phyloP scores from a whole-genome alignment of 2,113 vertebrate genomes.

The Dryoscopus gambensis region DNA sequence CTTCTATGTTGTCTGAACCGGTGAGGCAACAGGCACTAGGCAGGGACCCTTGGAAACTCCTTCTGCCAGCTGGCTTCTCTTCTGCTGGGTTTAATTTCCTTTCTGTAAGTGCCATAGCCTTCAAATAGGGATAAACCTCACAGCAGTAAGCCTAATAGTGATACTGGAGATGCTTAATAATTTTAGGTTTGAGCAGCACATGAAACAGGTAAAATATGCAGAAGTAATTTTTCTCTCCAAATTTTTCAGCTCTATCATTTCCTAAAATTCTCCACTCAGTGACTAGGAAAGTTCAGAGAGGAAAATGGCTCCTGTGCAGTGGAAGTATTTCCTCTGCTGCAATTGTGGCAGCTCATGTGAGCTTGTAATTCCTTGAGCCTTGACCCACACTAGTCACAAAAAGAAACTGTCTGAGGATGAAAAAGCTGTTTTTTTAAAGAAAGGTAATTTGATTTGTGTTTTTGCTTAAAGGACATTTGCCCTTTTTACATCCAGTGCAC shows the following conservation, averaged over 20 bases:
- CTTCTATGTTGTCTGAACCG: neutral
- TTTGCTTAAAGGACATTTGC: constrained; percentile 25
- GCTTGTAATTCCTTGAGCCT: neutral
- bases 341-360: neutral
- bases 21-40: neutral
- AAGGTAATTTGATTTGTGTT: neutral
- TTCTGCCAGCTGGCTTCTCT: neutral
- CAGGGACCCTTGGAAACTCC: neutral
- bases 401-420: neutral
- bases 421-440: neutral
- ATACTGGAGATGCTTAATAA: neutral
- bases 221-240: neutral
- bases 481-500: constrained; percentile 3
- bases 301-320: neutral
- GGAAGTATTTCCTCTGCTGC: neutral
- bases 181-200: neutral
- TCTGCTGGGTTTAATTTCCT: neutral
- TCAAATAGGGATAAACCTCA: neutral
- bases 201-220: neutral
- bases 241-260: neutral
- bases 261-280: neutral
- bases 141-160: neutral
- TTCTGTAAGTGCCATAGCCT: neutral
- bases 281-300: neutral
- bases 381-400: neutral